phyloP scores from a whole-genome alignment of 1,140 invertebrate species.

The Laupala kohalensis region DNA sequence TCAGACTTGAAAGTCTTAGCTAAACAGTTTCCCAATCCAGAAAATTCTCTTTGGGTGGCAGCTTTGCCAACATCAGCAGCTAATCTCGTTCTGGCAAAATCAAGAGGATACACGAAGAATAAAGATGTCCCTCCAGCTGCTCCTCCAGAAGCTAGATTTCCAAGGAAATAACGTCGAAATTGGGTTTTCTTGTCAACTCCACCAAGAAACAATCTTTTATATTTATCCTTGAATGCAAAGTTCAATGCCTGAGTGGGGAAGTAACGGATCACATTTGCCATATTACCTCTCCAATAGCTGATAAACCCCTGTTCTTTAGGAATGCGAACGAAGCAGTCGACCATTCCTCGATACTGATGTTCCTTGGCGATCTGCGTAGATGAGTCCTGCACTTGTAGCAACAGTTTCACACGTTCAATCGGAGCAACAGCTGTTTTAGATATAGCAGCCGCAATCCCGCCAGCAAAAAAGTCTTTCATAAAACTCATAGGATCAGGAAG shows the following conservation, averaged over 20 bases:
- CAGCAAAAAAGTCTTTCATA: constrained; percentile 71
- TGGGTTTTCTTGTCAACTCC: constrained; percentile 75
- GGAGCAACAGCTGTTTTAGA: constrained; percentile 81
- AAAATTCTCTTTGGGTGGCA: constrained; percentile 70
- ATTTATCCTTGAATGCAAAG: constrained; percentile 89
- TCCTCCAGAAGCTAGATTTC: constrained; percentile 85
- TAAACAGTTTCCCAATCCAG: constrained; percentile 74
- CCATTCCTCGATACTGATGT: constrained; percentile 76
- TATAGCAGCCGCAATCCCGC: constrained; percentile 77
- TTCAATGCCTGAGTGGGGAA: constrained; percentile 92
- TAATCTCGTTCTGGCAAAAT: constrained; percentile 86
- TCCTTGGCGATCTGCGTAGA: constrained; percentile 70
- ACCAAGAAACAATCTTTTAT: constrained; percentile 71
- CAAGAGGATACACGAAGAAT: constrained; percentile 88
- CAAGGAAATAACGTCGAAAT: constrained; percentile 75
- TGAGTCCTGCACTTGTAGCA: constrained; percentile 79
- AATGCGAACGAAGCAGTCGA: constrained; percentile 78
- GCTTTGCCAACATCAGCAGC: constrained; percentile 75
- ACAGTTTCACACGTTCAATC: constrained; percentile 86
- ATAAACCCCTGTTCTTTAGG: constrained; percentile 73
- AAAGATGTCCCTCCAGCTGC: constrained; percentile 86
- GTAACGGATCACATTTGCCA: constrained; percentile 85
- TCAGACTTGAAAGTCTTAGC: constrained; percentile 78
- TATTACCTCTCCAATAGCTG: constrained; percentile 91
- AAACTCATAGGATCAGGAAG: constrained; percentile 35